Evolutionary conservation across 1,140 invertebrate genomes (phyloP), one percentile per base, ranked within the genome.

Genomic region (Leptinotarsa undecemlineata): DNA sequence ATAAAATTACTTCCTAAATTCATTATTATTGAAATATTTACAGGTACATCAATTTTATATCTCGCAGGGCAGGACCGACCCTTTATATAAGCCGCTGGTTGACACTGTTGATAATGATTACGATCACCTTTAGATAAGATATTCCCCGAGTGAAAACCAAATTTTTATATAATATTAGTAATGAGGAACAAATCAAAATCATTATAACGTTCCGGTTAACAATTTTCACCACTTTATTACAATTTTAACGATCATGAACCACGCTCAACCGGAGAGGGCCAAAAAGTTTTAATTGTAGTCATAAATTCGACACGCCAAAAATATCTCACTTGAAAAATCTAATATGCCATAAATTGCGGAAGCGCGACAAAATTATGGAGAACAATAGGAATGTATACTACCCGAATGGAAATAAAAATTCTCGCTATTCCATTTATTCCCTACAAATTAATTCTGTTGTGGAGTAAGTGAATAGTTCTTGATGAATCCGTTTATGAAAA

Each of bases 331-430:
- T 19, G 51, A 57, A 57, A 57, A 57, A 57, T 57, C 51, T 57
- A 57, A 57, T 57, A 57, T 57, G 51, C 51, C 17, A 57, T 57
- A 57, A 57, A 57, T 57, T 57, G 4, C 51, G 51, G 33, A 57
- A 57, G 51, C 51, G 51, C n/a, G 51, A n/a, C 51, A 57, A 57
- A 57, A 57, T 57, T 57, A 57, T 57, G 51, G 51, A 57, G 51
- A 57, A 57, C 51, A 57, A 57, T 57, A 57, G 13, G 15, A 33
- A 17, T 57, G 51, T 57, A 57, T 57, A 57, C 51, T 57, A n/a
- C n/a, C 14, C 14, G n/a, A 57, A 57, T 57, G 4, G 51, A 19
- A 57, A 57, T 57, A 57, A 57, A 57, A 57, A 57, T 57, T 57
- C 51, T n/a, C 17, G 0, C 17, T 15, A 57, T 17, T 8, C 51